Evolutionary conservation across 2,888 invertebrate species (phyloP).

Genomic region (Heliconius erato): DNA sequence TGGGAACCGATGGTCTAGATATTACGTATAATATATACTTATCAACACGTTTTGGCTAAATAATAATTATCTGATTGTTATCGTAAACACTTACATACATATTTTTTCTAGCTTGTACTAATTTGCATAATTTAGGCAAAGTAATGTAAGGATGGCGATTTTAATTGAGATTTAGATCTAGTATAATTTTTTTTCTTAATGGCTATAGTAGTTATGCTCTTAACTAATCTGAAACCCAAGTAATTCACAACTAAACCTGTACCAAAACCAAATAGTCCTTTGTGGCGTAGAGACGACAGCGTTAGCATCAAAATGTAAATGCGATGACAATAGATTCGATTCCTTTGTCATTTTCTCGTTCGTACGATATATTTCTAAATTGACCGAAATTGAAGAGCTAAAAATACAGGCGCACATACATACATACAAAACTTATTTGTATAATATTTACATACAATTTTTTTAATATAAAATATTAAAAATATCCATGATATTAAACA

Average conservation of each 20-base stretch:
- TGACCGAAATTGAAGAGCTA: too few species aligned
- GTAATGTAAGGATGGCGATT: background rate
- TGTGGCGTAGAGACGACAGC: background rate
- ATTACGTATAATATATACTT: conserved; percentile 37
- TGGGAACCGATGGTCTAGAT: background rate
- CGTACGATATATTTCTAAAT: background rate
- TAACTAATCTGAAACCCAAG: background rate
- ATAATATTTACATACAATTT: too few species aligned
- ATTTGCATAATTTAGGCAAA: conserved; percentile 13
- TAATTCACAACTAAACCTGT: background rate
- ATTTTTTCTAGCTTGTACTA: conserved; percentile 14
- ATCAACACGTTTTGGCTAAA: conserved; percentile 33
- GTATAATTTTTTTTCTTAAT: background rate
- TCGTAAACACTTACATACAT: background rate
- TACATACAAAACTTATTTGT: too few species aligned
- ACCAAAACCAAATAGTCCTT: background rate
- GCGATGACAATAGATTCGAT: background rate
- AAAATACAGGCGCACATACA: too few species aligned
- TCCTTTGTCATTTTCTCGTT: background rate
- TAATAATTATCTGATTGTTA: conserved; percentile 40
- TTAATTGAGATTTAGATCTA: background rate
- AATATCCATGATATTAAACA: background rate
- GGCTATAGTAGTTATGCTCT: background rate
- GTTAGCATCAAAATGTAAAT: background rate
- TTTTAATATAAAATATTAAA: background rate